phyloP scores from a whole-genome alignment of 2,888 invertebrate species.

The Leistus spinibarbis region DNA sequence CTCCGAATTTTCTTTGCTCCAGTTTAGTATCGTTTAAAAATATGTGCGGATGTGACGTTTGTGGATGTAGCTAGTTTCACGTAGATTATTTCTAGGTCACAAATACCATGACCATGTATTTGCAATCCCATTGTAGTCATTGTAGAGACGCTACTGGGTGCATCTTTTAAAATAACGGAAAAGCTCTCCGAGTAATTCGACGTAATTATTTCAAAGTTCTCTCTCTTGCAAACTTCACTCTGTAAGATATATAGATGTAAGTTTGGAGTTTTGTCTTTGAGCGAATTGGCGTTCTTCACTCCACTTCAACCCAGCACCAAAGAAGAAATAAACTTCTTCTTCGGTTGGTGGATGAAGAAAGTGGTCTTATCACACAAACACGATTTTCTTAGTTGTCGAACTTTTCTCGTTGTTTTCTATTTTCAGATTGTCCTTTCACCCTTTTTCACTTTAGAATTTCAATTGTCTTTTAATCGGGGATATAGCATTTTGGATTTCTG shows the following conservation, averaged over 20 bases:
- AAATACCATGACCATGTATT: neutral
- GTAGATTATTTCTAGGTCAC: no score
- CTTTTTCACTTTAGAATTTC: neutral
- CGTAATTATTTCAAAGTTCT: slow-evolving; percentile 37
- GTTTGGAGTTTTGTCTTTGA: neutral
- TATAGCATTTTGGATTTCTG: neutral
- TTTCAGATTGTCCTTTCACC: neutral
- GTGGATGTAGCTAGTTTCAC: no score
- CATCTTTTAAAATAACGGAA: slow-evolving; percentile 27
- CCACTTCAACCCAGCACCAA: neutral
- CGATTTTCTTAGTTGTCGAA: neutral
- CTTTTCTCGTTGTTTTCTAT: neutral
- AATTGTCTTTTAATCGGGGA: neutral
- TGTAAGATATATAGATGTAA: neutral
- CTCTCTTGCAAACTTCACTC: neutral
- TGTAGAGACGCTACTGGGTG: neutral
- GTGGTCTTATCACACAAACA: neutral
- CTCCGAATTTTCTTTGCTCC: no score
- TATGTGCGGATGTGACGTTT: no score
- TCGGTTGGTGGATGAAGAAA: neutral
- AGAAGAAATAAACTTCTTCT: neutral
- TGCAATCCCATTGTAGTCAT: neutral
- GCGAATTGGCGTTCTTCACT: neutral
- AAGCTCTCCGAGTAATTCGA: slow-evolving; percentile 15
- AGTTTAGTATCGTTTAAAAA: no score